phyloP scores from a whole-genome alignment of 2,888 invertebrate species.

The Lycaena phlaeas region DNA sequence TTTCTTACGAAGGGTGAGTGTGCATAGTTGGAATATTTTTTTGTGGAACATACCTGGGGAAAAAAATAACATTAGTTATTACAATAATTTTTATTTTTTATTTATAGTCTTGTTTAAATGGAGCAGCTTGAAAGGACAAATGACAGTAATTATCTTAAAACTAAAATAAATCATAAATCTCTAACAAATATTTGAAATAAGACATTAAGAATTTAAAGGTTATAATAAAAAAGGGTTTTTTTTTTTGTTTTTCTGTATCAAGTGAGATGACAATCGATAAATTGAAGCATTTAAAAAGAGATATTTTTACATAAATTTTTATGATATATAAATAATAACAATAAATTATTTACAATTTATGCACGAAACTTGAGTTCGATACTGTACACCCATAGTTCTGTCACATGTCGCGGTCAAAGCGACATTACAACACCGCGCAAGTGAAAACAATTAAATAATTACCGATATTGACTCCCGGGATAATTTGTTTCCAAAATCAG shows the following conservation, averaged over 20 bases:
- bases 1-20: constrained; percentile 45
- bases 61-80: no score
- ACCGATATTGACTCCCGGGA: constrained; percentile 58
- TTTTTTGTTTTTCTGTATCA: no score
- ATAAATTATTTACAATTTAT: constrained; percentile 15
- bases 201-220: no score
- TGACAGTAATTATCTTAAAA: no score
- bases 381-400: constrained; percentile 65
- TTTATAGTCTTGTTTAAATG: no score
- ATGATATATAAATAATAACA: constrained; percentile 15
- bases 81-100: not conserved
- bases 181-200: no score
- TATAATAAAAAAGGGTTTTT: no score
- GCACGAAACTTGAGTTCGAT: constrained; percentile 40
- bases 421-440: constrained; percentile 50
- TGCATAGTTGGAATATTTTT: constrained; percentile 46
- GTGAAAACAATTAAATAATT: constrained; percentile 64
- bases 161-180: no score
- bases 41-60: constrained; percentile 28
- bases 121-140: no score
- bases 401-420: constrained; percentile 69
- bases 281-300: no score
- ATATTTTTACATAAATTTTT: no score
- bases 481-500: constrained; percentile 55
- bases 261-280: no score